Evolutionary conservation across 2,113 vertebrate genomes (phyloP).

Genomic region (Gallinago undulata): DNA sequence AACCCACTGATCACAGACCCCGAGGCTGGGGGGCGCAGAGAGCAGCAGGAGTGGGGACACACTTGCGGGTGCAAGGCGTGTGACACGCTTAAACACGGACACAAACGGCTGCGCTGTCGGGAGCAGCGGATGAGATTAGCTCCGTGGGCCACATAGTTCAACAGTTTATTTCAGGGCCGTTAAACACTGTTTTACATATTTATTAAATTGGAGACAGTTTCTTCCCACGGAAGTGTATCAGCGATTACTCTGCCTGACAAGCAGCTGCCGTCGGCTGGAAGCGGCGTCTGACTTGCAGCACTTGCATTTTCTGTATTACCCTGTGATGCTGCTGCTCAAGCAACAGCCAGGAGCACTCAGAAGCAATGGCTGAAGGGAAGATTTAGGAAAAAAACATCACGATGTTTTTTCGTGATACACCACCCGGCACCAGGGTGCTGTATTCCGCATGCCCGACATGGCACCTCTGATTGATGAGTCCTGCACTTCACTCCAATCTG

Average conservation of each 20-base stretch:
- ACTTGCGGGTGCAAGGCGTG: rapidly evolving
- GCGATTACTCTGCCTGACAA: neutral
- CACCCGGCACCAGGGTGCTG: neutral
- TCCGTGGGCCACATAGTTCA: neutral
- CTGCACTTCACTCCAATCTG: constrained; percentile 67
- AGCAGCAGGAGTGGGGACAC: rapidly evolving
- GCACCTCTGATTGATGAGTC: constrained; percentile 71
- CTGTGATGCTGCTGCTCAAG: neutral
- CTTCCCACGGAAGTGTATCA: neutral
- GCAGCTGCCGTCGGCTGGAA: neutral
- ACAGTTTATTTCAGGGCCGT: constrained; percentile 16
- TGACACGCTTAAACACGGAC: rapidly evolving
- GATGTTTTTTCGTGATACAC: neutral
- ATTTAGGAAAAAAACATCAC: neutral
- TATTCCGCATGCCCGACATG: neutral
- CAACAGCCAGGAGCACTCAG: neutral
- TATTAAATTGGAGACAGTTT: neutral
- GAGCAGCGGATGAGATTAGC: neutral
- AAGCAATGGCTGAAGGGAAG: neutral
- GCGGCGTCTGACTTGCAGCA: neutral
- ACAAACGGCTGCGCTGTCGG: rapidly evolving
- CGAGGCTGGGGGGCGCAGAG: rapidly evolving
- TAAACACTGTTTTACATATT: neutral
- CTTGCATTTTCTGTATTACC: neutral
- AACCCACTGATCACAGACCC: rapidly evolving